Percentiles rank a stretch among this genome's conserved stretches.
Conservation (phyloP, 2,113 vertebrate genomes). For the Poicephalus meyeri region DNA sequence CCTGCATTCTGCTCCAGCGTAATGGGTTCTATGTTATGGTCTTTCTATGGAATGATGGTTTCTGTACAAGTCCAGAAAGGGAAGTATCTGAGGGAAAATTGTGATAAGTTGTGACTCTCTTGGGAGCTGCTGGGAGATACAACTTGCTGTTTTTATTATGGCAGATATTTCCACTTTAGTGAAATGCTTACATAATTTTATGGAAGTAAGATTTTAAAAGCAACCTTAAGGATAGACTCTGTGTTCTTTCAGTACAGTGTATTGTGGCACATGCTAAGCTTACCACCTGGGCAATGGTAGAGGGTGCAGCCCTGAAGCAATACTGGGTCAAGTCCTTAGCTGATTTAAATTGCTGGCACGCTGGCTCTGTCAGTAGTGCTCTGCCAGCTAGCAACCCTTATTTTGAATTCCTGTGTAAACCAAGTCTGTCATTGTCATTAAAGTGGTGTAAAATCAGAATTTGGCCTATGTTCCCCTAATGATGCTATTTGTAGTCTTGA, state of each 20-base stretch:
- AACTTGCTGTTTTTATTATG: not conserved
- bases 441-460: not conserved
- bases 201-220: not conserved
- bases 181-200: not conserved
- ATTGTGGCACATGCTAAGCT: rapidly evolving
- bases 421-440: not conserved
- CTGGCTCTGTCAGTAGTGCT: not conserved
- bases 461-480: not conserved
- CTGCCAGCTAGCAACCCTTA: not conserved
- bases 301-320: not conserved
- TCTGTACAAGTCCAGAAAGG: not conserved
- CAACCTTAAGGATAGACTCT: not conserved
- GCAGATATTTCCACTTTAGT: not conserved
- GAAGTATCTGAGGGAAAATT: not conserved
- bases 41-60: not conserved
- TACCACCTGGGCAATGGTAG: not conserved
- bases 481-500: not conserved
- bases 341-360: not conserved
- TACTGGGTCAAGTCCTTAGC: not conserved
- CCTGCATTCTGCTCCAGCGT: not conserved
- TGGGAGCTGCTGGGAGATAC: not conserved
- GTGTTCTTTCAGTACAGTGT: not conserved
- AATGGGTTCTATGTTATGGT: not conserved
- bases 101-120: rapidly evolving
- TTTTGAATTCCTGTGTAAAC: not conserved